These are phyloP conservation scores for Scartelaos histophorus DNA, from an alignment of 2,113 vertebrate genomes.

Conservation along the genomic window DNA sequence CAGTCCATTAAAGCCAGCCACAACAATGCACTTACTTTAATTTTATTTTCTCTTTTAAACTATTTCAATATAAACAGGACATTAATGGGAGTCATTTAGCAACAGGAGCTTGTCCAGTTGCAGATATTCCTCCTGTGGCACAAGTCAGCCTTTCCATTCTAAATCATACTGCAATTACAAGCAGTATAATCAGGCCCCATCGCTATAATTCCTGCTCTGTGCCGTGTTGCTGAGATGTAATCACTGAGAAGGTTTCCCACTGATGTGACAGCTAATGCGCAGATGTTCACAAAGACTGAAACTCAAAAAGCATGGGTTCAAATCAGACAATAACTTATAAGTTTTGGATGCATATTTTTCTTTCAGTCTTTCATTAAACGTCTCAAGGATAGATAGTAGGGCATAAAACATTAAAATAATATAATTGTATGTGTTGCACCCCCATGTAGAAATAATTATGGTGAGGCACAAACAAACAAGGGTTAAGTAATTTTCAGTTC, in stretches of 20 bases:
- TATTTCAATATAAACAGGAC: constrained; percentile 33
- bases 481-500: not conserved
- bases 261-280: constrained; percentile 32
- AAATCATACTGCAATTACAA: constrained; percentile 37
- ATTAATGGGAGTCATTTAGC: constrained; percentile 14
- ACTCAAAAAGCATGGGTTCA: not conserved
- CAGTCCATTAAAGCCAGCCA: not conserved
- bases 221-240: constrained; percentile 36
- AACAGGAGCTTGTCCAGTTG: not conserved
- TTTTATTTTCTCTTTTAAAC: constrained; percentile 28
- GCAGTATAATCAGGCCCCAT: constrained; percentile 33
- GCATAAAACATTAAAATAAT: not conserved
- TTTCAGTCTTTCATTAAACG: too few relatives aligned
- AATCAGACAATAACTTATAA: not conserved
- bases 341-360: too few relatives aligned
- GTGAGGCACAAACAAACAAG: not conserved
- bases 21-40: constrained; percentile 4
- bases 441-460: constrained; percentile 1
- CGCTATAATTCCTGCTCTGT: constrained; percentile 14
- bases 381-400: not conserved
- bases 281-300: constrained; percentile 26
- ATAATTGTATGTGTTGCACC: not conserved
- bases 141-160: constrained; percentile 7
- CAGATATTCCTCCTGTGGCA: constrained; percentile 7
- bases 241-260: constrained; percentile 37